Evolutionary conservation across 2,888 invertebrate species (phyloP).

Genomic region (Morpho deidamia): DNA sequence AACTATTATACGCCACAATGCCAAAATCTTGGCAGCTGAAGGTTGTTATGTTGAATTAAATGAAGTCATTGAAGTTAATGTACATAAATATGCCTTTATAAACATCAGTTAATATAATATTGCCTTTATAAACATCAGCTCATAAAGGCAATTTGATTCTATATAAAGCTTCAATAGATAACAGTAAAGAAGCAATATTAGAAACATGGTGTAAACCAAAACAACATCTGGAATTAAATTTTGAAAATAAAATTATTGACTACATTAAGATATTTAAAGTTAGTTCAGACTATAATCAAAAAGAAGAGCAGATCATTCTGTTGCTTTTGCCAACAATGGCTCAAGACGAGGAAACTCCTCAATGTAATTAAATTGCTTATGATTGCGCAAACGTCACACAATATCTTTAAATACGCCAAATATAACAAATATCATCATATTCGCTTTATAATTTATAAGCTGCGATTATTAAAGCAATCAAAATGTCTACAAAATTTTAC

Average conservation of each 20-base stretch:
- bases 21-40: slow-evolving; percentile 63
- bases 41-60: slow-evolving; percentile 63
- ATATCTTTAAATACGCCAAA: too few relatives aligned
- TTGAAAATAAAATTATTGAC: slow-evolving; percentile 76
- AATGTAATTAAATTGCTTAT: too few relatives aligned
- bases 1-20: slow-evolving; percentile 80
- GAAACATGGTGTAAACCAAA: slow-evolving; percentile 85
- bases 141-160: slow-evolving; percentile 86
- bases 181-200: slow-evolving; percentile 67
- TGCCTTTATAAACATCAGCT: too few relatives aligned
- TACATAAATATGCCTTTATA: slow-evolving; percentile 85
- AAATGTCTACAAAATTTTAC: too few relatives aligned
- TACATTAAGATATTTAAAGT: slow-evolving; percentile 84
- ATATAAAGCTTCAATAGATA: slow-evolving; percentile 70
- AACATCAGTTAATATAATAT: too few relatives aligned
- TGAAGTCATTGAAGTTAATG: slow-evolving; percentile 81
- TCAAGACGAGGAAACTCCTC: too few relatives aligned
- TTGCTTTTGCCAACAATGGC: too few relatives aligned
- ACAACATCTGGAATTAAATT: slow-evolving; percentile 76
- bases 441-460: too few relatives aligned
- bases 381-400: too few relatives aligned
- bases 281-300: slow-evolving; percentile 95
- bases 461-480: too few relatives aligned
- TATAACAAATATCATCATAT: too few relatives aligned
- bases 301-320: too few relatives aligned